Conservation (phyloP, 2,888 invertebrate genomes). For the Halictus ligatus region DNA sequence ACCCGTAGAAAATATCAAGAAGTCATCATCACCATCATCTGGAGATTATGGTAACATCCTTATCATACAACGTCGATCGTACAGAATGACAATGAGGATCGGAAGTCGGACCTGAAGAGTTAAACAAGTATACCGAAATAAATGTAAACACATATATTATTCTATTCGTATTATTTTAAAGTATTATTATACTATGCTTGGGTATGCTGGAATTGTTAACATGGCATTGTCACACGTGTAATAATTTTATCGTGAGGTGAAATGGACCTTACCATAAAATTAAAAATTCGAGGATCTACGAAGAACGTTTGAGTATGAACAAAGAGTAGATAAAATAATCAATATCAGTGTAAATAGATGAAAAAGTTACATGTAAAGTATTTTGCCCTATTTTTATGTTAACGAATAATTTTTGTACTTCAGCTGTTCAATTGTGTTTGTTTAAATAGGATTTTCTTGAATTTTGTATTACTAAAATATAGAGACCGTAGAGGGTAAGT, state of each 20-base stretch:
- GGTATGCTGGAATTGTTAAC: background rate
- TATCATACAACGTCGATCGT: too few species aligned
- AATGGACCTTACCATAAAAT: background rate
- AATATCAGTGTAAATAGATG: background rate
- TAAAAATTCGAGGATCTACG: background rate
- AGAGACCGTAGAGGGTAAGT: background rate
- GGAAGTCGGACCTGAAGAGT: too few species aligned
- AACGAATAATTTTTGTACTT: background rate
- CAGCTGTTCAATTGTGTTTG: background rate
- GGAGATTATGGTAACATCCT: too few species aligned
- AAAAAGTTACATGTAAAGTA: background rate
- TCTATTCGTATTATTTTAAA: background rate
- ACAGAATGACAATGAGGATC: too few species aligned
- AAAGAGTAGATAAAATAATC: too few species aligned
- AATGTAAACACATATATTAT: background rate
- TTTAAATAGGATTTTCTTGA: background rate
- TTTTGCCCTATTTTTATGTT: background rate
- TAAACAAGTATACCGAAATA: too few species aligned
- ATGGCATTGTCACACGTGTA: background rate
- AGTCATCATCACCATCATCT: background rate
- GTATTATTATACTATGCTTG: too few species aligned
- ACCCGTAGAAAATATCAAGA: too few species aligned
- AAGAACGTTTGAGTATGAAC: too few species aligned
- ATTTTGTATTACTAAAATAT: background rate
- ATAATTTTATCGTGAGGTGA: background rate